phyloP scores from a whole-genome alignment of 2,113 vertebrate genomes.

The Psophia crepitans region DNA sequence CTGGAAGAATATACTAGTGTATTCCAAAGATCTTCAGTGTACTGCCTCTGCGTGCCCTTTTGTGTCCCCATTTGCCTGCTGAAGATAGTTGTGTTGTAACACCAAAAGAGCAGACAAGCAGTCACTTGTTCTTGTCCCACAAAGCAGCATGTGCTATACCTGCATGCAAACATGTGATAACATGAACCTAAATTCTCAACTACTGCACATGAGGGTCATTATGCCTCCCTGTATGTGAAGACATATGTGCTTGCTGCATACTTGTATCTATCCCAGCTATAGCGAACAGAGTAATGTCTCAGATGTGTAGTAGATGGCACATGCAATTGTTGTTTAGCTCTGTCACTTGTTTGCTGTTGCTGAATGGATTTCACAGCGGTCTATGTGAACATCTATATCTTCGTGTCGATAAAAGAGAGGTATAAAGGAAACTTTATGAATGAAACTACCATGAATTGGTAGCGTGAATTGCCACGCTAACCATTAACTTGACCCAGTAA shows the following conservation, averaged over 20 bases:
- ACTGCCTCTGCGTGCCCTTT: background rate
- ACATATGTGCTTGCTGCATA: background rate
- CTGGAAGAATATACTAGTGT: background rate
- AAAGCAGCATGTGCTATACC: slow-evolving; percentile 23
- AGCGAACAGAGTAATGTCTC: background rate
- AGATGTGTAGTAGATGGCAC: background rate
- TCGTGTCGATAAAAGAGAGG: background rate
- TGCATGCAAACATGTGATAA: background rate
- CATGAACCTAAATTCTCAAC: background rate
- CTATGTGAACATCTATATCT: background rate
- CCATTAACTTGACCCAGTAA: background rate
- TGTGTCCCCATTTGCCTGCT: slow-evolving; percentile 6
- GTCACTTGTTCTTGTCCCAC: background rate
- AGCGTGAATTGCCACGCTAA: background rate
- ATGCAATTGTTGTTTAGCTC: background rate
- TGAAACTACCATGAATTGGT: background rate
- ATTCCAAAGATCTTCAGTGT: background rate
- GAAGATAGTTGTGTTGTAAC: background rate
- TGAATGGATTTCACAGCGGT: background rate
- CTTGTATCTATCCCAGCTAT: background rate
- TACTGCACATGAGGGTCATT: background rate
- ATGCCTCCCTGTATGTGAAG: background rate
- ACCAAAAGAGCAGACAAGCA: background rate
- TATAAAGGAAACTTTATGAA: background rate
- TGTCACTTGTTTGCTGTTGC: background rate